A percentile compares a stretch with the other conserved stretches of the same genome.
These are phyloP conservation scores for Hyposoter didymator DNA, from an alignment of 2,888 invertebrate species.

Conservation along the genomic window DNA sequence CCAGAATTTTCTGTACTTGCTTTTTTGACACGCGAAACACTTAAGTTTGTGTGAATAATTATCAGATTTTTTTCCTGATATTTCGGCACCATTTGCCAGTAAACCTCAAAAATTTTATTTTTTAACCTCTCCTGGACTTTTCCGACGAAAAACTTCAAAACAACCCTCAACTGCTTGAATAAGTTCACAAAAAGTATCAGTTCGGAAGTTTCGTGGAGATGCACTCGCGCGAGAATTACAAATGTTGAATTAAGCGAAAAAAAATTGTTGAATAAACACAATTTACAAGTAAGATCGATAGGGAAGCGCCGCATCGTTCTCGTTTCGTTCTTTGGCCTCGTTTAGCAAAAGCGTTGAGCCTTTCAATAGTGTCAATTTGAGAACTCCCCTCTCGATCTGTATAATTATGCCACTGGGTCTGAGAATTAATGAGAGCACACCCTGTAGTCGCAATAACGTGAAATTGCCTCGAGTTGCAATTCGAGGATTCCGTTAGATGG, in stretches of 20 bases:
- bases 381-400: not conserved
- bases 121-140: not conserved
- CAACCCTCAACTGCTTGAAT: too few species aligned
- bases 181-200: not conserved
- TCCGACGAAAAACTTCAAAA: too few species aligned
- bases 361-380: conserved; percentile 49
- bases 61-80: not conserved
- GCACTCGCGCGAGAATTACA: not conserved
- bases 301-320: conserved; percentile 49
- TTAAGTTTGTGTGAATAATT: not conserved
- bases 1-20: too few species aligned
- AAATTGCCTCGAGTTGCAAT: conserved; percentile 60
- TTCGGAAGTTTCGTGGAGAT: not conserved
- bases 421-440: conserved; percentile 17
- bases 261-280: conserved; percentile 11
- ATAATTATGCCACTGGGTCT: not conserved
- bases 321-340: conserved; percentile 44
- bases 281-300: conserved; percentile 19
- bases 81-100: not conserved
- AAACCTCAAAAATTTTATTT: not conserved
- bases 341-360: conserved; percentile 44
- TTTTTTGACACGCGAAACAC: not conserved
- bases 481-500: not conserved
- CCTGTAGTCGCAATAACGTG: conserved; percentile 26
- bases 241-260: not conserved